Evolutionary conservation across 2,113 vertebrate genomes (phyloP).

Genomic region (Struthidea cinerea): DNA sequence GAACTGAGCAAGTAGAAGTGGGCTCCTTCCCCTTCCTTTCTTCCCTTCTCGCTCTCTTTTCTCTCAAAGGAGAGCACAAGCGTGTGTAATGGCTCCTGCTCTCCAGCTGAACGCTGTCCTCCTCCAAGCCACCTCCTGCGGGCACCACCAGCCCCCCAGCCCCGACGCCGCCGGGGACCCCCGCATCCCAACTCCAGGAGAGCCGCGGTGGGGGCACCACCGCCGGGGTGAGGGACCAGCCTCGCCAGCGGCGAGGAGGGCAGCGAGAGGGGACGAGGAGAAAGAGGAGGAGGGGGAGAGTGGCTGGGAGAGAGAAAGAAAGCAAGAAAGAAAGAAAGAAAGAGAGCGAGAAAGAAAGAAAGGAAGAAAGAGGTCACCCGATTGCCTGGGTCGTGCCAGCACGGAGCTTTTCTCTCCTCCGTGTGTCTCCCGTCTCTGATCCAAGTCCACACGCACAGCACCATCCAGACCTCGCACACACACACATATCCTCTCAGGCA

Average conservation of each 20-base stretch:
- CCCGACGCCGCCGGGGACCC: constrained; percentile 64
- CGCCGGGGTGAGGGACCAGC: constrained; percentile 61
- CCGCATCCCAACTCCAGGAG: constrained; percentile 72
- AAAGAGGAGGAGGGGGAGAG: not conserved
- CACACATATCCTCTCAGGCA: constrained; percentile 23
- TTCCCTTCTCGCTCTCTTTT: constrained; percentile 53
- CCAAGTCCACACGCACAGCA: constrained; percentile 69
- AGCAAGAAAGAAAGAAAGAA: not conserved
- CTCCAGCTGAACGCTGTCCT: constrained; percentile 79
- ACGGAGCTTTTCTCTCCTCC: constrained; percentile 54
- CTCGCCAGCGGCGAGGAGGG: constrained; percentile 50
- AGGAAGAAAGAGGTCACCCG: constrained; percentile 75
- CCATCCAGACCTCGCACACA: constrained; percentile 57
- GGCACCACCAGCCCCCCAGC: constrained; percentile 64
- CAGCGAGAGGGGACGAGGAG: constrained; percentile 33
- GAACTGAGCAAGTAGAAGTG: constrained; percentile 67
- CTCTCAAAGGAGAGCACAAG: constrained; percentile 74
- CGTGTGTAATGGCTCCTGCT: constrained; percentile 91
- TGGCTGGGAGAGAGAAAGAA: not conserved
- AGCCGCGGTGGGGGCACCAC: constrained; percentile 49
- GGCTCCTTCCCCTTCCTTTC: constrained; percentile 60
- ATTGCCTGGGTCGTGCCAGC: constrained; percentile 69
- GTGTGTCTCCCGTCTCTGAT: constrained; percentile 60
- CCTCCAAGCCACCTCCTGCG: constrained; percentile 69
- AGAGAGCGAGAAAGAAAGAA: not conserved